Conservation (phyloP, 2,113 vertebrate genomes). For the Stigmatopora nigra region DNA sequence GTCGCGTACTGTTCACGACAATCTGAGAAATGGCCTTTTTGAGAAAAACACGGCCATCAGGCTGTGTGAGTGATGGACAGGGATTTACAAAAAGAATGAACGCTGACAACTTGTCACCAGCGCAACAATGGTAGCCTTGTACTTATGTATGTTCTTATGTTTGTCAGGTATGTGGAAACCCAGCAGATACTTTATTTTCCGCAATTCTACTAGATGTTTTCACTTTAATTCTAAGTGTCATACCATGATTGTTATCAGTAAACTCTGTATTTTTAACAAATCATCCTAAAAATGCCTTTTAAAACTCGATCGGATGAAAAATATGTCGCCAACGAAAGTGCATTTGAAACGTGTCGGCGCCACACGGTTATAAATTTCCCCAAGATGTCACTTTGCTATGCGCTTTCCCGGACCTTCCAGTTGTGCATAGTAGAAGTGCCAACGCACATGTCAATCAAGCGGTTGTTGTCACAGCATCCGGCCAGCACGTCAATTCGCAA, state of each 20-base stretch:
- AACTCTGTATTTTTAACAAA: too few species aligned
- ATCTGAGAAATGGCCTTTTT: too few species aligned
- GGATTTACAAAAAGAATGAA: neutral
- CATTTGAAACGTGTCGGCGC: too few species aligned
- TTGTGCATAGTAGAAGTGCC: constrained; percentile 9
- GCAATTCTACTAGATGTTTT: neutral
- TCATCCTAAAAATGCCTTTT: neutral
- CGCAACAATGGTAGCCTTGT: neutral
- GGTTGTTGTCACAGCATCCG: constrained; percentile 15
- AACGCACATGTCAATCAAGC: constrained; percentile 12
- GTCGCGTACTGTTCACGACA: too few species aligned
- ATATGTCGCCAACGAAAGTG: neutral
- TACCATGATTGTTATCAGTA: too few species aligned
- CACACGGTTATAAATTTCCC: neutral
- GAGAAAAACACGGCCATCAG: neutral
- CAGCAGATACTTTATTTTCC: neutral
- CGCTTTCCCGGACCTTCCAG: constrained; percentile 19
- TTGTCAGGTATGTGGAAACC: neutral
- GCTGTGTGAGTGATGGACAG: neutral
- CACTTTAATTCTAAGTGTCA: too few species aligned
- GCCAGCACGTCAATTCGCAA: constrained; percentile 15
- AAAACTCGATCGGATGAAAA: neutral
- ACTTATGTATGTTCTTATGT: neutral
- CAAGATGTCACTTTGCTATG: constrained; percentile 22
- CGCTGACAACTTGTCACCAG: neutral